Conservation (phyloP, 2,888 invertebrate species). For the Erannis defoliaria region DNA sequence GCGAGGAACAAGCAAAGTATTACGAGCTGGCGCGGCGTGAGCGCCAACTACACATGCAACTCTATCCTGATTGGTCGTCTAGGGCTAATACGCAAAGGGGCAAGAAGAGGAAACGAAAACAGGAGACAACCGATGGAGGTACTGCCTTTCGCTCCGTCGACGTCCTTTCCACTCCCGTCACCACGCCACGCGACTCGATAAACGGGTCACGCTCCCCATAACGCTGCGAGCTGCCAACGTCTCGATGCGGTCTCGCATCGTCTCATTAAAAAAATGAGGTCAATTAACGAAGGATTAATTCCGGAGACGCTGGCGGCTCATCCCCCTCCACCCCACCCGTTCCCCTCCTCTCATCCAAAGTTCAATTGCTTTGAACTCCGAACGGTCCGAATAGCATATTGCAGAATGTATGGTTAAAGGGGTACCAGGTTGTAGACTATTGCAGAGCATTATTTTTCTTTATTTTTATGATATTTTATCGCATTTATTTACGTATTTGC, state of each 20-base stretch:
- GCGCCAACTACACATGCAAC: constrained; percentile 99
- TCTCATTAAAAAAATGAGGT: constrained; percentile 79
- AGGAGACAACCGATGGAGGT: constrained; percentile 99
- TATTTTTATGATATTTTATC: constrained; percentile 80
- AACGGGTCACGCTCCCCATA: constrained; percentile 58
- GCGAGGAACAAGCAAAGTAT: constrained; percentile 99
- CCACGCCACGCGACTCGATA: constrained; percentile 28
- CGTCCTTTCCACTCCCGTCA: constrained; percentile 41
- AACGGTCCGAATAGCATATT: constrained; percentile 72
- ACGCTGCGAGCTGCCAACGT: constrained; percentile 67
- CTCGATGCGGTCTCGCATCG: constrained; percentile 60
- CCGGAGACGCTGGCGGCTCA: constrained; percentile 75
- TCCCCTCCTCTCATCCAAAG: constrained; percentile 54
- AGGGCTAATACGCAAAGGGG: constrained; percentile 99
- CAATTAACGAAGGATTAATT: constrained; percentile 81
- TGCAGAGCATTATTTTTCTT: constrained; percentile 74
- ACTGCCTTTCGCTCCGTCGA: constrained; percentile 88
- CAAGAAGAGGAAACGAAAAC: constrained; percentile 99
- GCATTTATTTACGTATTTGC: constrained; percentile 82
- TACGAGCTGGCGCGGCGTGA: constrained; percentile 99
- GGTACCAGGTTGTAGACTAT: constrained; percentile 84
- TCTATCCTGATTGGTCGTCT: constrained; percentile 99
- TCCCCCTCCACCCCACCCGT: constrained; percentile 48
- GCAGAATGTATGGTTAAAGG: constrained; percentile 83
- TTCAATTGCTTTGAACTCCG: constrained; percentile 81